phyloP scores from a whole-genome alignment of 2,113 vertebrate species.

The Hemiprocne comata region DNA sequence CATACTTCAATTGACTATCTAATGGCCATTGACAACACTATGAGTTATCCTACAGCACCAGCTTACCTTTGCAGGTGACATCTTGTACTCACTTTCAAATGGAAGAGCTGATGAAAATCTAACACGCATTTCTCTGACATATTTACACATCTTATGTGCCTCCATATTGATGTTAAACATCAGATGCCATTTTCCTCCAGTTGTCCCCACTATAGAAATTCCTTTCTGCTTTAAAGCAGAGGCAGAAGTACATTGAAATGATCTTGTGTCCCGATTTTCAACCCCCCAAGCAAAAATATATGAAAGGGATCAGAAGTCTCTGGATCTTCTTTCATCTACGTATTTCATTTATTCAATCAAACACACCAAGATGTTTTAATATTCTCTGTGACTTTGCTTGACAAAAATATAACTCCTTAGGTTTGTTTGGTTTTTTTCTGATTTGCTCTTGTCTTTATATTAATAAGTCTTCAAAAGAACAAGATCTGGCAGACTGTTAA shows the following conservation, averaged over 20 bases:
- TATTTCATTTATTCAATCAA: background rate
- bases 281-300: slow-evolving; percentile 7
- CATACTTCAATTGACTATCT: background rate
- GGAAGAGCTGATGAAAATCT: background rate
- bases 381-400: slow-evolving; percentile 40
- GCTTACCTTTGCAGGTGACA: background rate
- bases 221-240: background rate
- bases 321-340: slow-evolving; percentile 49
- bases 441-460: background rate
- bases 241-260: background rate
- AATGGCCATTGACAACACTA: background rate
- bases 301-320: slow-evolving; percentile 45
- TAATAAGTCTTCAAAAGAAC: background rate
- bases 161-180: background rate
- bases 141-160: background rate
- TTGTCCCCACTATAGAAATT: background rate
- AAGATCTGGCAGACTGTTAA: background rate
- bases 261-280: background rate
- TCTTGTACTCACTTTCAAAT: background rate
- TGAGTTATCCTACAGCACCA: background rate
- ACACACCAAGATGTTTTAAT: background rate
- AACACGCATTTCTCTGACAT: background rate
- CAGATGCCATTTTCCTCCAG: background rate
- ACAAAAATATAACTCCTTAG: background rate
- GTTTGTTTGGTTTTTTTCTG: fast-evolving